These are phyloP conservation scores for Agelas oroides DNA, from an alignment of 37 sponge, comb jelly and placozoan genomes.

Conservation along the genomic window DNA sequence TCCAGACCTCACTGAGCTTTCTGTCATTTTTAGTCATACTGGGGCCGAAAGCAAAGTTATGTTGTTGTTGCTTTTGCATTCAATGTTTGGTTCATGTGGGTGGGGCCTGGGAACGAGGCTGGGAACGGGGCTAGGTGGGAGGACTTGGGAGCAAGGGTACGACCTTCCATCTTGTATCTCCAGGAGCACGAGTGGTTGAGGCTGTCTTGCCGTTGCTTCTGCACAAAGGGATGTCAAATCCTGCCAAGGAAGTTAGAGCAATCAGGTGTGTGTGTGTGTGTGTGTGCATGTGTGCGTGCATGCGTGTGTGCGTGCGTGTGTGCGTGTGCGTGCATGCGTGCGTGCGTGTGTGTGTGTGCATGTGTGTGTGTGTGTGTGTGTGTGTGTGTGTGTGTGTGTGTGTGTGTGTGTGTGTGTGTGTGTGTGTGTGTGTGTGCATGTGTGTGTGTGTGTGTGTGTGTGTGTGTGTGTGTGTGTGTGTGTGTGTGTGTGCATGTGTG, in stretches of 20 bases:
- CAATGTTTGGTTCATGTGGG: too few species aligned
- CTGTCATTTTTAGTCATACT: too few species aligned
- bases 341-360: neutral
- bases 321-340: constrained; percentile 16
- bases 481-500: neutral
- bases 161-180: neutral
- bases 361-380: neutral
- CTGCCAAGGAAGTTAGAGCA: constrained; percentile 54
- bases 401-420: constrained; percentile 7
- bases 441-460: constrained; percentile 28
- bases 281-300: neutral
- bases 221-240: constrained; percentile 70
- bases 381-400: neutral
- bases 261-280: constrained; percentile 46
- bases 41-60: too few species aligned
- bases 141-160: too few species aligned
- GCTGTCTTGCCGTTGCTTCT: constrained; percentile 82
- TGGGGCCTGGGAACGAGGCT: too few species aligned
- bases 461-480: constrained; percentile 19
- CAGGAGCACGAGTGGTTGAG: constrained; percentile 45
- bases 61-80: too few species aligned
- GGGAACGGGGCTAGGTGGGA: too few species aligned
- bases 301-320: neutral
- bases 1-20: too few species aligned
- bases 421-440: neutral